Conservation (phyloP, 2,888 invertebrate species). For the Eupelmus urozonus region DNA sequence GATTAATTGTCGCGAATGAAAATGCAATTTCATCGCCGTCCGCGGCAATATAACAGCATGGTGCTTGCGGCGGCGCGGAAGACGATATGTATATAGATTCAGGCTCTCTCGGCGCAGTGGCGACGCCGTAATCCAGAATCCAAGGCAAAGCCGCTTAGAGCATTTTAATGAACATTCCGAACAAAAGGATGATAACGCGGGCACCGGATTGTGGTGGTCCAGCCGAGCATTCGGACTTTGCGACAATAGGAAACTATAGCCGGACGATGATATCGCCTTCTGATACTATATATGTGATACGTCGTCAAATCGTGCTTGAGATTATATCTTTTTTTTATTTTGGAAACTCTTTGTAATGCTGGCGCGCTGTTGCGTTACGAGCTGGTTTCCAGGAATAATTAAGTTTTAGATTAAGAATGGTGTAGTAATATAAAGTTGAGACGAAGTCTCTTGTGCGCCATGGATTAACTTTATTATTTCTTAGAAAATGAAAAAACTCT, state of each 20-base stretch:
- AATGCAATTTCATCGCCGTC: conserved; percentile 28
- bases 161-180: conserved; percentile 71
- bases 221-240: conserved; percentile 61
- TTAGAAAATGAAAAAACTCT: conserved; percentile 49
- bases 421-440: conserved; percentile 36
- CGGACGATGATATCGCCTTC: too few relatives aligned
- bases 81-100: background rate
- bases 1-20: conserved; percentile 40
- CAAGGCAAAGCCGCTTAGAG: conserved; percentile 66
- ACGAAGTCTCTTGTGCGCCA: too few relatives aligned
- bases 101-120: conserved; percentile 17
- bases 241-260: conserved; percentile 68
- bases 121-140: conserved; percentile 58
- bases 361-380: too few relatives aligned
- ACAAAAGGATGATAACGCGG: conserved; percentile 68
- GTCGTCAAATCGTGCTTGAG: background rate
- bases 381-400: conserved; percentile 20
- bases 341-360: too few relatives aligned
- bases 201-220: background rate
- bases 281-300: too few relatives aligned
- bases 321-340: conserved; percentile 40
- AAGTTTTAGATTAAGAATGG: conserved; percentile 12
- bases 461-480: conserved; percentile 37
- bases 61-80: background rate
- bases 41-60: too few relatives aligned